Conservation (phyloP, 2,888 invertebrate genomes). For the Seladonia tumulorum region DNA sequence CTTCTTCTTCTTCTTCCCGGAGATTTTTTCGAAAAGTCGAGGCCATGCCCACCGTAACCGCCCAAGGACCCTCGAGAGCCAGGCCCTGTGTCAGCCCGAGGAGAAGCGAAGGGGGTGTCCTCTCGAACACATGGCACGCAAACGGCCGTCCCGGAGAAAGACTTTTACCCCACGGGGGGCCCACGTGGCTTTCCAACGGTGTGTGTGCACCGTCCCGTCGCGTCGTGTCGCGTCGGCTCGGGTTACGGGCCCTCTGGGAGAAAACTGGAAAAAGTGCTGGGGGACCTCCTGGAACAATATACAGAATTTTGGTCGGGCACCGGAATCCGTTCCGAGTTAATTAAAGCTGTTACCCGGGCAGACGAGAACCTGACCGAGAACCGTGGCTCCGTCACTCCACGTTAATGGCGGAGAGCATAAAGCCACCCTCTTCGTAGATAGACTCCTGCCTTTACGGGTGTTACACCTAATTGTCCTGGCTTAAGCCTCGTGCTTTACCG, state of each 20-base stretch:
- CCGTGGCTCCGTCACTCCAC: neutral
- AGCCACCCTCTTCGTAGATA: slow-evolving; percentile 5
- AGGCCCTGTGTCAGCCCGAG: slow-evolving; percentile 49
- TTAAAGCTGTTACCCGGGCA: slow-evolving; percentile 29
- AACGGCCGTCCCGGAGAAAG: slow-evolving; percentile 77
- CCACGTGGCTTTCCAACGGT: slow-evolving; percentile 77
- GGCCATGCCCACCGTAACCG: slow-evolving; percentile 35
- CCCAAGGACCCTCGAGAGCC: slow-evolving; percentile 35
- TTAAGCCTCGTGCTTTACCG: neutral
- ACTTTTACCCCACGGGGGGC: slow-evolving; percentile 81
- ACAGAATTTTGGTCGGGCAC: slow-evolving; percentile 38
- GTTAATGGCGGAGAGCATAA: slow-evolving; percentile 1
- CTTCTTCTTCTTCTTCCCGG: neutral
- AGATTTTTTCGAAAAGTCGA: slow-evolving; percentile 67
- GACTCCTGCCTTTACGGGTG: slow-evolving; percentile 1
- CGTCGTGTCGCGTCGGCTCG: slow-evolving; percentile 58
- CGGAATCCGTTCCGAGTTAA: slow-evolving; percentile 30
- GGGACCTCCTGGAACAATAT: slow-evolving; percentile 55
- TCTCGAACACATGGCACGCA: slow-evolving; percentile 82
- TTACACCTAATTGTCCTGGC: neutral
- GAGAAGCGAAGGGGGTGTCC: slow-evolving; percentile 40
- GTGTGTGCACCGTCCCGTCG: slow-evolving; percentile 61
- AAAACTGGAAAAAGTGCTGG: slow-evolving; percentile 39
- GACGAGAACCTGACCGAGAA: neutral
- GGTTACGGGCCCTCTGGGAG: slow-evolving; percentile 71